phyloP scores from a whole-genome alignment of 30 jellyfish, hydroid and myxozoan species.

The Hydractinia symbiolongicarpus region DNA sequence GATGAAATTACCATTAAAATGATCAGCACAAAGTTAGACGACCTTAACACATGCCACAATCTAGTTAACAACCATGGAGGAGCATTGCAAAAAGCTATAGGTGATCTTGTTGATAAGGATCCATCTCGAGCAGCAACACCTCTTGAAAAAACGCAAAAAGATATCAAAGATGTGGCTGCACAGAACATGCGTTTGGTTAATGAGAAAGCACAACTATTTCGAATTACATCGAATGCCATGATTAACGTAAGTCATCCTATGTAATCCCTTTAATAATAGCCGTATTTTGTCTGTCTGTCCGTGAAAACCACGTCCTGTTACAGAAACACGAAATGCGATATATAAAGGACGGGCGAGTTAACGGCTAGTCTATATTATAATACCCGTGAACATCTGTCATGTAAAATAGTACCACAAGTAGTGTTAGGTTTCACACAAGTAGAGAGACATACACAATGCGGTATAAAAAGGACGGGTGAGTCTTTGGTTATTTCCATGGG shows the following conservation, averaged over 20 bases:
- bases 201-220: conserved; percentile 87
- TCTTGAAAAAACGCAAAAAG: conserved; percentile 41
- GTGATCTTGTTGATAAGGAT: conserved; percentile 74
- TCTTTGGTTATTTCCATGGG: too few relatives aligned
- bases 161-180: conserved; percentile 33
- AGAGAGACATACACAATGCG: too few relatives aligned
- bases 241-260: conserved; percentile 46
- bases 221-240: conserved; percentile 96
- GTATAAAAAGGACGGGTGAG: too few relatives aligned
- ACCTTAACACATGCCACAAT: conserved; percentile 70
- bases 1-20: conserved; percentile 78
- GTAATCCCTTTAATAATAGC: background rate
- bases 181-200: conserved; percentile 52
- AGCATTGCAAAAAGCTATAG: conserved; percentile 73
- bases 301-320: too few relatives aligned
- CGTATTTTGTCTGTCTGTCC: background rate
- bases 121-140: conserved; percentile 27
- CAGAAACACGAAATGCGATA: too few relatives aligned
- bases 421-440: too few relatives aligned
- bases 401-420: too few relatives aligned
- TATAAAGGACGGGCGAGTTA: too few relatives aligned
- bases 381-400: too few relatives aligned
- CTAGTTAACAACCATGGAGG: conserved; percentile 88
- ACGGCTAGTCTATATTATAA: too few relatives aligned
- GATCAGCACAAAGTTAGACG: conserved; percentile 72